Conservation (phyloP, 2,797 vertebrate species). For the Cephalopachus bancanus region DNA sequence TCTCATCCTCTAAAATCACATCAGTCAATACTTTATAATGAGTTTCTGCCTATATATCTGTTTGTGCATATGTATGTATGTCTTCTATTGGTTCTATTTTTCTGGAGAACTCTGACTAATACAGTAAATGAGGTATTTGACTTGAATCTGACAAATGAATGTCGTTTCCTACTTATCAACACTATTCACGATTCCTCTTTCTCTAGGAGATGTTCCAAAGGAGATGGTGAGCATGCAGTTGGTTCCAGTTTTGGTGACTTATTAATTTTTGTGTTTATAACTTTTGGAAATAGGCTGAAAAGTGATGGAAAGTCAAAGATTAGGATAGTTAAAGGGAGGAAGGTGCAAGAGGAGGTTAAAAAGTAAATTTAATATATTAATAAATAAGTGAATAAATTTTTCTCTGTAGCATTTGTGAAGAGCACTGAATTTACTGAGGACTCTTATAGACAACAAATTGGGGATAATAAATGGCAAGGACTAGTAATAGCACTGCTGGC, state of each 20-base stretch:
- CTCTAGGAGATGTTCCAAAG: neutral
- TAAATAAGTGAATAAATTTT: neutral
- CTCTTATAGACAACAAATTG: neutral
- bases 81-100: neutral
- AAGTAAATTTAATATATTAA: neutral
- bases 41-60: neutral
- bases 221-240: neutral
- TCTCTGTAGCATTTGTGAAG: neutral
- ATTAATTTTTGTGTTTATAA: constrained; percentile 26
- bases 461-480: neutral
- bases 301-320: neutral
- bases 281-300: neutral
- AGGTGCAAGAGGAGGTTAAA: neutral
- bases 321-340: neutral
- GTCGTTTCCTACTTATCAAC: neutral
- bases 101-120: no score
- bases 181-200: neutral
- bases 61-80: neutral
- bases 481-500: neutral
- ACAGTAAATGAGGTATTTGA: neutral
- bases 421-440: neutral
- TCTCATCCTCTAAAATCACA: neutral
- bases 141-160: neutral
- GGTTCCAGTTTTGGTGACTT: neutral
- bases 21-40: neutral